These are phyloP conservation scores for Sialis lutaria DNA, from an alignment of 2,888 invertebrate species.

Conservation along the genomic window DNA sequence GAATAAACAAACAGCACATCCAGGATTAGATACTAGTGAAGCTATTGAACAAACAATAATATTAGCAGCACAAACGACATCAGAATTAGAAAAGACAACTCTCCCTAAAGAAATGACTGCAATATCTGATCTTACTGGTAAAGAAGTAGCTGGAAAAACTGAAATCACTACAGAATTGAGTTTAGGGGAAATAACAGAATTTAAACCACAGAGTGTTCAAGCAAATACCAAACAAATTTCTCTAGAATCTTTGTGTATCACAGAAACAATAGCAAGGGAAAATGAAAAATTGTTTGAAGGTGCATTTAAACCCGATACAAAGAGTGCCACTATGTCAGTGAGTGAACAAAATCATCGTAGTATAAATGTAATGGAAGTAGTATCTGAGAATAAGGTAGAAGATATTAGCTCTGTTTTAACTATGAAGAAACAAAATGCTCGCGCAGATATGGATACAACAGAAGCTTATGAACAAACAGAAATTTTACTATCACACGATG, in stretches of 20 bases:
- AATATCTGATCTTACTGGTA: slow-evolving; percentile 6
- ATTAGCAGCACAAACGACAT: slow-evolving; percentile 11
- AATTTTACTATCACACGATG: slow-evolving; percentile 11
- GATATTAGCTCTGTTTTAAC: slow-evolving; percentile 9
- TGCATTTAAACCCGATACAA: slow-evolving; percentile 15
- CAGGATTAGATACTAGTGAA: slow-evolving; percentile 11
- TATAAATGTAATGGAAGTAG: slow-evolving; percentile 12
- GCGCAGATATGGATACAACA: slow-evolving; percentile 11
- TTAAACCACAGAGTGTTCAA: slow-evolving; percentile 13
- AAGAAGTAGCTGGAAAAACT: slow-evolving; percentile 24
- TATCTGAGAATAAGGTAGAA: slow-evolving; percentile 13
- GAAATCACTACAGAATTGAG: slow-evolving; percentile 19
- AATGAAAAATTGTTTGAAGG: slow-evolving; percentile 19
- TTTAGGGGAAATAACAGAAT: slow-evolving; percentile 12
- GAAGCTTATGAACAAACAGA: slow-evolving; percentile 14
- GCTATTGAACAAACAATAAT: slow-evolving; percentile 14
- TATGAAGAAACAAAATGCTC: slow-evolving; percentile 14
- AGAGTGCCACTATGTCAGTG: slow-evolving; percentile 13
- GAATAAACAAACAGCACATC: slow-evolving; percentile 20
- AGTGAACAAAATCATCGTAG: slow-evolving; percentile 12
- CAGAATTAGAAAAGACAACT: slow-evolving; percentile 13
- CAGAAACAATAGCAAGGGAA: slow-evolving; percentile 20
- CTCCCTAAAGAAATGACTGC: slow-evolving; percentile 8
- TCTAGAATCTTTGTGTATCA: slow-evolving; percentile 15
- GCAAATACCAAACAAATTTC: slow-evolving; percentile 18